Evolutionary conservation across 1,140 invertebrate species (phyloP), one percentile per base, ranked within the genome.

Genomic region (Paramacrobiotus metropolitanus): DNA sequence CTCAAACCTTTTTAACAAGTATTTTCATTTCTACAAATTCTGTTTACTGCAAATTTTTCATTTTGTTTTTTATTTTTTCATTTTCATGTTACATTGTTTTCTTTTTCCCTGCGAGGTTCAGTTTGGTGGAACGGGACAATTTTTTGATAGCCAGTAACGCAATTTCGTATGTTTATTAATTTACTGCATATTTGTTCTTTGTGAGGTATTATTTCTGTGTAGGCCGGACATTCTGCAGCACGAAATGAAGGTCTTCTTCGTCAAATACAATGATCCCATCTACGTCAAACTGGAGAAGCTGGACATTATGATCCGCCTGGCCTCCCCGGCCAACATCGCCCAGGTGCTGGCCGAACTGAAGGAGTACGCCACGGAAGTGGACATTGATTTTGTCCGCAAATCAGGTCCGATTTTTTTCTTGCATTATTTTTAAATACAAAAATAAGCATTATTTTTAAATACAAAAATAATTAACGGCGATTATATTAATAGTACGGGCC

Each of bases 241-340:
- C 69, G 95, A 99, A 75, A 98, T 99, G 93, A 99, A 98, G 78
- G 94, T 91, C 30, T 99, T 99, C 76, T 99, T 99, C 72, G 95
- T 99, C 20, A 99, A 99, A 69, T 99, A 99, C 75, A 99, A 99
- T 72, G 95, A 99, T 77, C 95, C 95, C 4, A 99, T 99, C 71
- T 99, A 99, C 74, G 94, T 99, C 2, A 99, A 99, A 74, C 77
- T 99, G 60, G 95, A 99, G 73, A 99, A 99, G 72, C 71, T 99
- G 68, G 95, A 99, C 71, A 99, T 99, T 60, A 98, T 99, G 94
- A 99, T 99, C 66, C 81, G 95, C 30, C 75, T 99, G 61, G 94
- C 95, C 4, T 95, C 91, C 59, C 91, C 97, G 73, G 83, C 86
- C 1, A 99, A 99, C 72, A 98, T 99, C 67, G 87, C 89, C 1